Evolutionary conservation across 2,113 vertebrate species (phyloP).

Genomic region (Cephalophus harveyi): DNA sequence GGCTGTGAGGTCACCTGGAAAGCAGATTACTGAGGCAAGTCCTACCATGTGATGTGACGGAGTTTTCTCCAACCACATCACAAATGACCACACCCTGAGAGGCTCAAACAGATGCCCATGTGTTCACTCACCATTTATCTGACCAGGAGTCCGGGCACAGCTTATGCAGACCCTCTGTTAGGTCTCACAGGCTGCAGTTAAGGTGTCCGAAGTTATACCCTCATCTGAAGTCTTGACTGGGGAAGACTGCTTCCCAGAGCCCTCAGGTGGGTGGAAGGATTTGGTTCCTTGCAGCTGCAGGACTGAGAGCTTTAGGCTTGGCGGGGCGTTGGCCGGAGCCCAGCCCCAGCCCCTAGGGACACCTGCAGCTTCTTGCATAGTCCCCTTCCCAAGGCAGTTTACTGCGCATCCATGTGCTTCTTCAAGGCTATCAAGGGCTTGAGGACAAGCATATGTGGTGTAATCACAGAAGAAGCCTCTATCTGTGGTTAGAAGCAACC

Average conservation of each 20-base stretch:
- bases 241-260: not conserved
- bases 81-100: not conserved
- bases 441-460: fast-evolving
- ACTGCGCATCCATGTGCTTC: not conserved
- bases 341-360: not conserved
- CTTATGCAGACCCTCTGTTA: not conserved
- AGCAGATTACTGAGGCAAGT: not conserved
- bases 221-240: too few species aligned
- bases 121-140: not conserved
- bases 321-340: not conserved
- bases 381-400: not conserved
- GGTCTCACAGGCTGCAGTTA: not conserved
- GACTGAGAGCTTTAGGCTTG: not conserved
- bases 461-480: not conserved
- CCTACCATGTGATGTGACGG: not conserved
- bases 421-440: not conserved
- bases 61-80: not conserved
- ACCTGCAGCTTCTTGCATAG: not conserved
- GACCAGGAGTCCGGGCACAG: not conserved
- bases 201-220: not conserved
- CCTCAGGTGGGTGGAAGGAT: not conserved
- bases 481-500: not conserved
- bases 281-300: not conserved
- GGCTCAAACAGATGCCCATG: not conserved
- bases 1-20: not conserved